These are phyloP conservation scores for Metallyticus violacea DNA, from an alignment of 2,888 invertebrate species.

Conservation along the genomic window DNA sequence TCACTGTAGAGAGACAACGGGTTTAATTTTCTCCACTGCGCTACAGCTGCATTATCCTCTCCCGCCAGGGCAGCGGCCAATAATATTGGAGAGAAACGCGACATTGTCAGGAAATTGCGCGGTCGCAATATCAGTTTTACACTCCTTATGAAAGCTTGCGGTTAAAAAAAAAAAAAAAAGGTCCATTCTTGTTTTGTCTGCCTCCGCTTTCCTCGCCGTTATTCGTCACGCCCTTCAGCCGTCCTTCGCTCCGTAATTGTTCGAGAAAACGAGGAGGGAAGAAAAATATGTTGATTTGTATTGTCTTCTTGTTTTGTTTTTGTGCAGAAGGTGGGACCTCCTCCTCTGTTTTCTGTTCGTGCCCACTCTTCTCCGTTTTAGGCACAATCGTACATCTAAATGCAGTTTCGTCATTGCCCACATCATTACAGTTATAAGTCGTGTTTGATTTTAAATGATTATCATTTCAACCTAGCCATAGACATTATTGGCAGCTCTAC, in stretches of 20 bases:
- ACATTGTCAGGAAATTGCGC: neutral
- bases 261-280: no score
- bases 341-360: neutral
- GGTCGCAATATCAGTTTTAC: neutral
- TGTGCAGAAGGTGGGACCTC: no score
- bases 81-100: neutral
- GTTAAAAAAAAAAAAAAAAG: neutral
- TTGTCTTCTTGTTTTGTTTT: neutral
- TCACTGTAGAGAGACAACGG: neutral
- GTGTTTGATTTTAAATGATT: no score
- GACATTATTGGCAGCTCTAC: no score
- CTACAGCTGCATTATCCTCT: neutral
- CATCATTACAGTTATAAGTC: no score
- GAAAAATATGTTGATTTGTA: neutral
- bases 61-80: neutral
- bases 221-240: neutral
- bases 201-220: neutral
- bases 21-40: neutral
- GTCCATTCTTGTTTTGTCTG: neutral
- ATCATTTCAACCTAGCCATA: no score
- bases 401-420: no score
- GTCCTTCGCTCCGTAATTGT: neutral
- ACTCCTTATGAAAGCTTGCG: neutral
- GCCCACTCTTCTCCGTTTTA: neutral
- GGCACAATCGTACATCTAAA: no score